These are phyloP conservation scores for Procambarus virginalis DNA, from an alignment of 1,140 invertebrate genomes.

Conservation along the genomic window DNA sequence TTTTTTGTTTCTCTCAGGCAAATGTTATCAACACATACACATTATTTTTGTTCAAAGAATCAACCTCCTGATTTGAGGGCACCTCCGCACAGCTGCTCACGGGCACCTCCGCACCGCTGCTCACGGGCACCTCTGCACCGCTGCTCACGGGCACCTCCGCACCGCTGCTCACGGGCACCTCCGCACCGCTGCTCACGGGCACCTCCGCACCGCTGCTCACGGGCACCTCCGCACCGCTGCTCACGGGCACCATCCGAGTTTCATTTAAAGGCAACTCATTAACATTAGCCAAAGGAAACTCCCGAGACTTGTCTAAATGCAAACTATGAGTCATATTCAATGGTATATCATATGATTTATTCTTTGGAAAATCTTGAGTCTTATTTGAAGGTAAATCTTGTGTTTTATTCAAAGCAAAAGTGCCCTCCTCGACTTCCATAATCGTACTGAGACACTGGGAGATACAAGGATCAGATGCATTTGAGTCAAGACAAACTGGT, in stretches of 20 bases:
- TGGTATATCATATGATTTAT: neutral
- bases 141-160: too few relatives aligned
- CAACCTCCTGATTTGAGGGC: too few relatives aligned
- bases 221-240: neutral
- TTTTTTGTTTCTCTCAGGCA: neutral
- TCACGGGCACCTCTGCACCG: neutral
- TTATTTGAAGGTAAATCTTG: neutral
- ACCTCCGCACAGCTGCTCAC: neutral
- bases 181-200: too few relatives aligned
- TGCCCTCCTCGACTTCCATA: conserved; percentile 50
- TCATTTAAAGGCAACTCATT: neutral
- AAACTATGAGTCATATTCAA: neutral
- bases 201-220: too few relatives aligned
- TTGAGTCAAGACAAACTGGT: neutral
- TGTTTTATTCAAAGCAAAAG: conserved; percentile 28
- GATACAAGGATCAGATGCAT: conserved; percentile 4
- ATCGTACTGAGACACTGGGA: conserved; percentile 55
- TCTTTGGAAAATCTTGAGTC: neutral
- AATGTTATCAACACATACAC: neutral
- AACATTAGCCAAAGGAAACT: neutral
- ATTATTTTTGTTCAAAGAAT: too few relatives aligned
- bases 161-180: too few relatives aligned
- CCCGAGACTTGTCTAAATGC: neutral
- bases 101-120: neutral
- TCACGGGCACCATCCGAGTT: neutral